These are phyloP conservation scores for Malachius bipustulatus DNA, from an alignment of 2,888 invertebrate genomes.

Conservation along the genomic window DNA sequence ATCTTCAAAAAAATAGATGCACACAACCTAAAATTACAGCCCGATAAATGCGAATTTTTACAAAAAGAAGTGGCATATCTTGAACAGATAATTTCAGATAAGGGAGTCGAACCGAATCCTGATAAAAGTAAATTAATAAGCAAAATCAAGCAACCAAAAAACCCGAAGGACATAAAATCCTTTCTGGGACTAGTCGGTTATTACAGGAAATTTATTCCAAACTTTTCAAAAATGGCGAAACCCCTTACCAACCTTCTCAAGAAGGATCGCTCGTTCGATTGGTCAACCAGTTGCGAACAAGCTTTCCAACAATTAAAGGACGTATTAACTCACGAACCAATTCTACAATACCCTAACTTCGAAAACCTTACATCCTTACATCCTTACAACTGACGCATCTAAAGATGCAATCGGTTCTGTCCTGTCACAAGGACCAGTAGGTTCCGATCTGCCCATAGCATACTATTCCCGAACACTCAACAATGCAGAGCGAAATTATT, in stretches of 20 bases:
- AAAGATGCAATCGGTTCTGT: too few relatives aligned
- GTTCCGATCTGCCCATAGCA: too few relatives aligned
- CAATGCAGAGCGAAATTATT: too few relatives aligned
- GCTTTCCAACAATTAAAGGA: slow-evolving; percentile 13
- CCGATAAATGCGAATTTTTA: slow-evolving; percentile 17
- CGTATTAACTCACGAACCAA: slow-evolving; percentile 10
- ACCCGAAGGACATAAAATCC: slow-evolving; percentile 14
- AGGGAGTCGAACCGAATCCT: slow-evolving; percentile 21
- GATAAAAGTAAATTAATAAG: slow-evolving; percentile 13
- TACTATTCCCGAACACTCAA: background rate
- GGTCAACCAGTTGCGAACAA: slow-evolving; percentile 10
- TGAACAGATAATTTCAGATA: slow-evolving; percentile 25
- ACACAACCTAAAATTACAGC: slow-evolving; percentile 16
- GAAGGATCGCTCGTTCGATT: slow-evolving; percentile 14
- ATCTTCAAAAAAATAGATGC: too few relatives aligned
- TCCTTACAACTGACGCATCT: too few relatives aligned
- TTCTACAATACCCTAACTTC: slow-evolving; percentile 13
- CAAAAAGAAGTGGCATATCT: slow-evolving; percentile 23
- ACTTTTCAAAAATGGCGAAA: slow-evolving; percentile 25
- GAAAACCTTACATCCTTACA: too few relatives aligned
- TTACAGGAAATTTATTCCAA: slow-evolving; percentile 30
- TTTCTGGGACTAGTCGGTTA: slow-evolving; percentile 31
- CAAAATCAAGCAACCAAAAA: slow-evolving; percentile 12
- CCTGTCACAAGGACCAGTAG: too few relatives aligned
- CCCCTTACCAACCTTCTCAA: slow-evolving; percentile 20